phyloP scores from a whole-genome alignment of 2,888 invertebrate genomes.

The Glaucopsyche alexis region DNA sequence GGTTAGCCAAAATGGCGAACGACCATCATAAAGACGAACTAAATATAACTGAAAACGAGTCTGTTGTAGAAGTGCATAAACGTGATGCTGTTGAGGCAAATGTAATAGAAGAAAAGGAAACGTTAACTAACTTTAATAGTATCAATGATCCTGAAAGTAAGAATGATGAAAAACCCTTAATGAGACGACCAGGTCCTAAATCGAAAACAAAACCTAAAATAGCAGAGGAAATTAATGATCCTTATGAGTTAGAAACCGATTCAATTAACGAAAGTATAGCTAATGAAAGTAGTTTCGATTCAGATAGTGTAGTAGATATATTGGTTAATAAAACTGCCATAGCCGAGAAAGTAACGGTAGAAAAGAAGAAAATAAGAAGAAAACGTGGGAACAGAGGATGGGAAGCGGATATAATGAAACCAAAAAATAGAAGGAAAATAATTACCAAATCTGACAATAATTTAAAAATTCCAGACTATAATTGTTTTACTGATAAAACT shows the following conservation, averaged over 20 bases:
- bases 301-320: conserved; percentile 58
- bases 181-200: conserved; percentile 55
- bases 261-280: conserved; percentile 52
- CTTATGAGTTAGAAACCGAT: conserved; percentile 64
- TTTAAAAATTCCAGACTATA: conserved; percentile 47
- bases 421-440: conserved; percentile 60
- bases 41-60: conserved; percentile 40
- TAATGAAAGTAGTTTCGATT: conserved; percentile 52
- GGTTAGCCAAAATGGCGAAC: conserved; percentile 75
- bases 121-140: conserved; percentile 37
- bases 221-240: conserved; percentile 50
- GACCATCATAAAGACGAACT: conserved; percentile 52
- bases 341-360: conserved; percentile 50
- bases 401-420: conserved; percentile 64
- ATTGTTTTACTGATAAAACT: conserved; percentile 63
- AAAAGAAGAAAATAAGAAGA: conserved; percentile 60
- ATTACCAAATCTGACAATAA: conserved; percentile 37
- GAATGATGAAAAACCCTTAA: conserved; percentile 36
- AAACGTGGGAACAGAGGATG: conserved; percentile 53
- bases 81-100: conserved; percentile 42
- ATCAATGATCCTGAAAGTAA: conserved; percentile 29
- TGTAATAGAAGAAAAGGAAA: conserved; percentile 49
- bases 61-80: conserved; percentile 58
- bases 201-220: conserved; percentile 54
- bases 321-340: conserved; percentile 60